A percentile compares a stretch with the other conserved stretches of the same genome.
phyloP scores from a whole-genome alignment of 2,113 vertebrate genomes.

The Myrmophylax atrothorax region DNA sequence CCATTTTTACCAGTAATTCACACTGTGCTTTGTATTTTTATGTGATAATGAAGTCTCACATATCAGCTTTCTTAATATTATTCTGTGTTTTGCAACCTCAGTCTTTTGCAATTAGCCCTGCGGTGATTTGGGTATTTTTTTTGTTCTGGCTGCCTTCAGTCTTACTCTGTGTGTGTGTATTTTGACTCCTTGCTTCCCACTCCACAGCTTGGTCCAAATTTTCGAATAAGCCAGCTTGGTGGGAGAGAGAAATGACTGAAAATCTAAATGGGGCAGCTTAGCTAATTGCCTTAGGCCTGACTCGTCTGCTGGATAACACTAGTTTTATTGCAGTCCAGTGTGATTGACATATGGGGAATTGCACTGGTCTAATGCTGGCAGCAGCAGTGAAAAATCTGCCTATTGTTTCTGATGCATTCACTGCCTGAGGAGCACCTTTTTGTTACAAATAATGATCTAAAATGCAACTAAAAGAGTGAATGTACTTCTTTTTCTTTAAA shows the following conservation, averaged over 20 bases:
- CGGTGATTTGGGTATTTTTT: background rate
- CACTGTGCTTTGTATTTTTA: background rate
- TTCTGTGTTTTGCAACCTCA: background rate
- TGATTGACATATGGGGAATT: slow-evolving; percentile 8
- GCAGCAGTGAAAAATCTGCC: slow-evolving; percentile 2
- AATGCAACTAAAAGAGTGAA: background rate
- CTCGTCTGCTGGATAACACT: background rate
- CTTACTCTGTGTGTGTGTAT: background rate
- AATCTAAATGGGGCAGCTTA: background rate
- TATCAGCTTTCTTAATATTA: background rate
- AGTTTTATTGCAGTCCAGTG: background rate
- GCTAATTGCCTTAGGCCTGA: slow-evolving; percentile 10
- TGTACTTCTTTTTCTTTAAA: background rate
- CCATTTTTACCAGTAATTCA: background rate
- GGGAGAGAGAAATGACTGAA: background rate
- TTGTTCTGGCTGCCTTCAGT: background rate
- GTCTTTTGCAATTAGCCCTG: background rate
- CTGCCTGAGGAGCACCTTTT: slow-evolving; percentile 5
- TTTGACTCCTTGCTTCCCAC: background rate
- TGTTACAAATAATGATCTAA: background rate
- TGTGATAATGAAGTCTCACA: background rate
- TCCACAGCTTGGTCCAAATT: background rate
- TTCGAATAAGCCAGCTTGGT: background rate
- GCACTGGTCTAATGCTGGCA: background rate
- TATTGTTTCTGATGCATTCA: background rate